These are phyloP conservation scores for Drosophila insularis DNA, from an alignment of 1,140 invertebrate species.

Conservation along the genomic window DNA sequence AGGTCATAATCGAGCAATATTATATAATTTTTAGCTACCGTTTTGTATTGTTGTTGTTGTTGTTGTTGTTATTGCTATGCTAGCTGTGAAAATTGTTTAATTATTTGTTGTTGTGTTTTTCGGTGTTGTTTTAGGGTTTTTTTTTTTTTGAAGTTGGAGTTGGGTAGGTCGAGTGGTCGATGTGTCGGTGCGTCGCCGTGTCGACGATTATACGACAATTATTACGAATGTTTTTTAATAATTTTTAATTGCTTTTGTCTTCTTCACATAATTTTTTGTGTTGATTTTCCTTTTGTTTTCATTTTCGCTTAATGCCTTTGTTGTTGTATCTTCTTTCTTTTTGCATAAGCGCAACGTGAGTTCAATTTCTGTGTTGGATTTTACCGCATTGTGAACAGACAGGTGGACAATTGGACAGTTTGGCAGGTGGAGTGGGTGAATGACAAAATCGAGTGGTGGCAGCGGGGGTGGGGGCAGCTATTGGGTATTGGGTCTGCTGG, in stretches of 20 bases:
- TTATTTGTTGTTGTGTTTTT: constrained; percentile 13
- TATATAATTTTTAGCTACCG: constrained; percentile 28
- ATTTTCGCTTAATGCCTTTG: neutral
- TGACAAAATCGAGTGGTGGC: neutral
- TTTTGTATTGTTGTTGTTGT: neutral
- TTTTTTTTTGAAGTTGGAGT: neutral
- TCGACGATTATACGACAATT: constrained; percentile 40
- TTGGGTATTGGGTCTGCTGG: neutral
- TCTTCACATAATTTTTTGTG: constrained; percentile 33
- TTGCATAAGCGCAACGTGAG: constrained; percentile 36
- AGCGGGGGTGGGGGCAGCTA: neutral
- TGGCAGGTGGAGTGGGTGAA: neutral
- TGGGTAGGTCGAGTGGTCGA: neutral
- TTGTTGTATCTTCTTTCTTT: neutral
- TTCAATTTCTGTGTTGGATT: constrained; percentile 16
- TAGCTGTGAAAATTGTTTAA: constrained; percentile 30
- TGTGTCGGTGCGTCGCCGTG: neutral
- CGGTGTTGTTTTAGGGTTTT: neutral
- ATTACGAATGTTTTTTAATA: constrained; percentile 45
- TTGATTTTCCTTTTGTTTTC: constrained; percentile 13
- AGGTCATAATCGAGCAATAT: constrained; percentile 32
- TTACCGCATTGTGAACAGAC: neutral
- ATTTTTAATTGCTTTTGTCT: constrained; percentile 48
- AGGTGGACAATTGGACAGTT: neutral
- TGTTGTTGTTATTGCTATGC: neutral